Evolutionary conservation across 2,113 vertebrate species (phyloP).

Genomic region (Syrmaticus mikado): DNA sequence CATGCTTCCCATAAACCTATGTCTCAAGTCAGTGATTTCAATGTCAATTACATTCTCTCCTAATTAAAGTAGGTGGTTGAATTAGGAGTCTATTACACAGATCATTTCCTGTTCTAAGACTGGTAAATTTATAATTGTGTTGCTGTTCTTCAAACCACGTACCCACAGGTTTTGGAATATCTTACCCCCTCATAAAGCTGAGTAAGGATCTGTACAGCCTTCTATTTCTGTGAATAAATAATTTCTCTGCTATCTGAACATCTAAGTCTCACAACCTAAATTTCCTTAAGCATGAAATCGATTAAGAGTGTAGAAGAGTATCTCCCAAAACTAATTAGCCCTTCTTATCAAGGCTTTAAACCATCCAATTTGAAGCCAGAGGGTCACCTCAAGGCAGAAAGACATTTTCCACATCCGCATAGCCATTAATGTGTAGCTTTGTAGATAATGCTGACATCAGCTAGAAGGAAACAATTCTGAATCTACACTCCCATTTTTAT

Average conservation of each 20-base stretch:
- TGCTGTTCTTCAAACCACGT: neutral
- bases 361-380: neutral
- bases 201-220: neutral
- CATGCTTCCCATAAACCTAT: neutral
- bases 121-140: neutral
- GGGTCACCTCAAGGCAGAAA: neutral
- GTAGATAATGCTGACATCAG: neutral
- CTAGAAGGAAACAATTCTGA: neutral
- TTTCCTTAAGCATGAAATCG: neutral
- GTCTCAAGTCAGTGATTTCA: constrained; percentile 31
- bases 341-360: neutral
- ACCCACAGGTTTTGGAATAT: neutral
- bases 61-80: constrained; percentile 40
- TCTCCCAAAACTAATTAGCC: neutral
- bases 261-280: neutral
- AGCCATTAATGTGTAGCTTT: neutral
- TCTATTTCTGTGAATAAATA: neutral
- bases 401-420: neutral
- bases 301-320: neutral
- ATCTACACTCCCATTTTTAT: neutral
- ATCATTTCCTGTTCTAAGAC: constrained; percentile 42
- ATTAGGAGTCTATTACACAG: constrained; percentile 35
- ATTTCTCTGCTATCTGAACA: neutral
- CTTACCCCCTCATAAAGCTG: neutral
- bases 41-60: constrained; percentile 20